Conservation (phyloP, 2,113 vertebrate genomes). For the Labeo rohita region DNA sequence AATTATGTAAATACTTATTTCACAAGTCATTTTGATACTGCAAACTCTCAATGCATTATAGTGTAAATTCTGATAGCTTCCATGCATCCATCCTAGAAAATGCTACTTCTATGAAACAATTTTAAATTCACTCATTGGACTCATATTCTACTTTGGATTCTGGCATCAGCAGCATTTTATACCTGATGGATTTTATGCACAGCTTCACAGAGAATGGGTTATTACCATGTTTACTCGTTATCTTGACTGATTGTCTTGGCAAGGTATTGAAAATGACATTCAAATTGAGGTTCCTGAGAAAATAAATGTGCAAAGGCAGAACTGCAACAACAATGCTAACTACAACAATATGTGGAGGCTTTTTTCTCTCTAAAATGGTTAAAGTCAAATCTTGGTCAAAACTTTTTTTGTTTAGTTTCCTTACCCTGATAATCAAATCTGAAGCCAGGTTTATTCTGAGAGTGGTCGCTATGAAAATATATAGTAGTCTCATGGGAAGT, state of each 20-base stretch:
- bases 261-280: constrained; percentile 33
- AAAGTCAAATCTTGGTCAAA: neutral
- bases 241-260: constrained; percentile 53
- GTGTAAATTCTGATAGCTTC: constrained; percentile 58
- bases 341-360: neutral
- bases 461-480: constrained; percentile 98
- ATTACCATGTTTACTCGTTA: constrained; percentile 45
- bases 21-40: constrained; percentile 61
- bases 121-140: neutral
- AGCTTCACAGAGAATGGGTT: constrained; percentile 52
- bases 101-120: constrained; percentile 33
- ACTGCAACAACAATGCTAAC: constrained; percentile 18
- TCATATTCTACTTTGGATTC: constrained; percentile 7
- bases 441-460: constrained; percentile 96
- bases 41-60: constrained; percentile 62
- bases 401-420: constrained; percentile 37
- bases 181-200: constrained; percentile 51
- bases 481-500: constrained; percentile 92
- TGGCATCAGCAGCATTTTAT: constrained; percentile 55
- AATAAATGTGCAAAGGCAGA: neutral
- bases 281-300: constrained; percentile 13
- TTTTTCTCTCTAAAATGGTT: neutral
- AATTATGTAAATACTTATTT: constrained; percentile 71
- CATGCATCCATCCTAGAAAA: constrained; percentile 51
- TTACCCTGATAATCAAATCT: constrained; percentile 95